Evolutionary conservation across 2,113 vertebrate genomes (phyloP), one percentile per base, ranked within the genome.

Genomic region (Lepus americanus): DNA sequence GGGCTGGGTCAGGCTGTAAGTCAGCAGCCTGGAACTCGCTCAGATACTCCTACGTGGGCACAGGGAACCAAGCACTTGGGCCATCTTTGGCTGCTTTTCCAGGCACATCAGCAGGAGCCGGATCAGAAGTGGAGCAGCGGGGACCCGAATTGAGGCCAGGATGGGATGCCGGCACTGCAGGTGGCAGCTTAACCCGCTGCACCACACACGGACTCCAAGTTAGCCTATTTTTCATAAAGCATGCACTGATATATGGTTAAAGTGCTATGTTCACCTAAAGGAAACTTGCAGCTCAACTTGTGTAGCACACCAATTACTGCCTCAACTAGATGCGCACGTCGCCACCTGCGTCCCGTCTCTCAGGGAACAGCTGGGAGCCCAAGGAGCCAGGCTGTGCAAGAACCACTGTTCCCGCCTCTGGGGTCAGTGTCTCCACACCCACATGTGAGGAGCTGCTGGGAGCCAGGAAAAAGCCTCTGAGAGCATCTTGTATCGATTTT

Each of bases 401-500:
- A 97, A 98, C 98, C 98, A 98, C 97, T 98, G 98, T 98, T 95
- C 97, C 97, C 98, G 98, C 98, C 97, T 90, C 76, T 96, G 94
- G 98, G 98, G 98, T 98, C 98, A 98, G 98, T 98, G 98, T 92
- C 99, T 99, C 97, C 97, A 91, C 96, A 92, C 39, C 95, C 79
- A 79, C 83, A 87, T 97, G 97, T 94, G 96, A 98, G 97, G 93
- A 95, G 97, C 80, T 95, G 95, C 97, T 97, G 90, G 64, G 70
- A 4, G 74, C 12, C 90, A 95, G 77, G 12, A 63, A 87, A 97
- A 88, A 96, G 97, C 95, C 95, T 98, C 93, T 97, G 69, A 88
- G 98, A 97, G 95, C 97, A 97, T 92, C 82, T 89, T 16, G 59
- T 98, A 99, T 98, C 97, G 98, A 99, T 99, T 99, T 98, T 44